phyloP scores from a whole-genome alignment of 2,888 invertebrate species.

The Liodrosophila aerea region DNA sequence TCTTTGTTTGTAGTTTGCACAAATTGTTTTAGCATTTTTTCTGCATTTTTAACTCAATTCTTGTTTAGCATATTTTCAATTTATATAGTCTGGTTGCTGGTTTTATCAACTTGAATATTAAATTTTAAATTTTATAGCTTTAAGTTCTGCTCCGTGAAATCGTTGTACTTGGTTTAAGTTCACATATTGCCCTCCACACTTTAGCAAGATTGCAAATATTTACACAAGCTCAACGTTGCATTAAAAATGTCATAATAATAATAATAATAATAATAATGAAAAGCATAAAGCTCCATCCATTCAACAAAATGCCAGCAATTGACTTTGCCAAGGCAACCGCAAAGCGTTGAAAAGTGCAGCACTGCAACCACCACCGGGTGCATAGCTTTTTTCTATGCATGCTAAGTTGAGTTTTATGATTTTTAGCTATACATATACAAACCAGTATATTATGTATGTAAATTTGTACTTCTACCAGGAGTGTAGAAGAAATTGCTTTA shows the following conservation, averaged over 20 bases:
- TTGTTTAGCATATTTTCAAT: constrained; percentile 1
- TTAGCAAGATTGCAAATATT: constrained; percentile 29
- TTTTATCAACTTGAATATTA: neutral
- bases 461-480: neutral
- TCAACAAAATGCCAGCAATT: constrained; percentile 55
- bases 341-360: constrained; percentile 27
- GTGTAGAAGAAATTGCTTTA: neutral
- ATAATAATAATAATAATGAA: constrained; percentile 32
- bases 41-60: neutral
- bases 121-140: too few relatives aligned
- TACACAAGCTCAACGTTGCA: constrained; percentile 59
- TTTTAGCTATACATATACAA: constrained; percentile 1
- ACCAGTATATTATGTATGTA: constrained; percentile 1
- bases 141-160: too few relatives aligned
- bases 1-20: constrained; percentile 17
- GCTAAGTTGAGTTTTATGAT: constrained; percentile 42
- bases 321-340: constrained; percentile 48
- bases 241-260: constrained; percentile 47
- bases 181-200: too few relatives aligned
- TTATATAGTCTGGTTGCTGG: constrained; percentile 18
- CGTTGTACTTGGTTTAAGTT: too few relatives aligned
- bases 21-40: constrained; percentile 7
- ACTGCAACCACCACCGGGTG: constrained; percentile 43
- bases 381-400: constrained; percentile 45
- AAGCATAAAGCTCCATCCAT: constrained; percentile 19